Percentiles rank a stretch among this genome's conserved stretches.
Evolutionary conservation across 2,797 vertebrate genomes (phyloP).

Genomic region (Tapirus indicus): DNA sequence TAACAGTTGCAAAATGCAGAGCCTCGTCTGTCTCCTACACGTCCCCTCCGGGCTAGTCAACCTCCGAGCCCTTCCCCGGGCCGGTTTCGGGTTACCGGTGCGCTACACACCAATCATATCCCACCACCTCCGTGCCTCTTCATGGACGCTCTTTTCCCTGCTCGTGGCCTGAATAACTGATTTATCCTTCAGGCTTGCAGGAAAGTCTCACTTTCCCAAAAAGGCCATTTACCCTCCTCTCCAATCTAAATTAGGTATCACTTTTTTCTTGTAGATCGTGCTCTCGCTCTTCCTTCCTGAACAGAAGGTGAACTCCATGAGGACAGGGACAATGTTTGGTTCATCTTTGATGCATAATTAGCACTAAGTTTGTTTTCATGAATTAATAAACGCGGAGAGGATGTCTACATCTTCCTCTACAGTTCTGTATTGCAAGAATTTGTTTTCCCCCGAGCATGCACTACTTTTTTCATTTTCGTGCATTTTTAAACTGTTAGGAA

Average conservation of each 20-base stretch:
- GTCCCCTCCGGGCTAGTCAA: neutral
- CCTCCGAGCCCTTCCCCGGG: neutral
- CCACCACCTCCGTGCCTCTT: neutral
- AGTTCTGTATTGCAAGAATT: neutral
- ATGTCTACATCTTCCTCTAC: neutral
- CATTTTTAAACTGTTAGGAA: constrained; percentile 66
- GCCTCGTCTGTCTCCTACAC: neutral
- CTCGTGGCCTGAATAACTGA: neutral
- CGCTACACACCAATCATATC: neutral
- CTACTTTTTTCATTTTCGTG: constrained; percentile 44
- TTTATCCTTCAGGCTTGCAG: neutral
- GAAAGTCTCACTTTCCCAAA: neutral
- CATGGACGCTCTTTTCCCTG: neutral
- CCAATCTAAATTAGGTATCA: neutral
- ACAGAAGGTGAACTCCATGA: neutral
- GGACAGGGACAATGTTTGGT: neutral
- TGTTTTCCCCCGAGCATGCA: neutral
- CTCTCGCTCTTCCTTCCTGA: neutral
- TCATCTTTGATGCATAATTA: neutral
- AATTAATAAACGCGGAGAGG: neutral
- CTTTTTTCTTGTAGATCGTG: neutral
- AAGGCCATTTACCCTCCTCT: neutral
- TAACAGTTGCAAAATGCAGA: neutral
- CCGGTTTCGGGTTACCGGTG: neutral
- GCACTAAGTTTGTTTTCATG: constrained; percentile 8